Conservation (phyloP, 2,113 vertebrate species). For the Poeciliopsis turrubarensis region DNA sequence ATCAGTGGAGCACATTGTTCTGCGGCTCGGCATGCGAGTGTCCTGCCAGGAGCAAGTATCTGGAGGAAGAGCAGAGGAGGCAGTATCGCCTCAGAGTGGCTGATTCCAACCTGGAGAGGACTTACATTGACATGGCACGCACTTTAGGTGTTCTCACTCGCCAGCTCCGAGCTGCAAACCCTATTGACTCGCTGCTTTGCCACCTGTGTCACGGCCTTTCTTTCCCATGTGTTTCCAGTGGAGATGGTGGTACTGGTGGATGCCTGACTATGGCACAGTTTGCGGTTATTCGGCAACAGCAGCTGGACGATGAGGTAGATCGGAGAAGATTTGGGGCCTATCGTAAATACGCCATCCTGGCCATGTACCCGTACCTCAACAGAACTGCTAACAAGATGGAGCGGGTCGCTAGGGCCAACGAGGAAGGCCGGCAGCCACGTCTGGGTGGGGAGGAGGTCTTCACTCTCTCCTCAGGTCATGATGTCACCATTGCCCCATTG, state of each 20-base stretch:
- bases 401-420: slow-evolving; percentile 75
- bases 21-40: slow-evolving; percentile 92
- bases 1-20: slow-evolving; percentile 95
- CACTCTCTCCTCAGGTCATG: slow-evolving; percentile 91
- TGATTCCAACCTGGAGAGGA: slow-evolving; percentile 85
- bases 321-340: slow-evolving; percentile 86
- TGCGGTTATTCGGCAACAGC: slow-evolving; percentile 90
- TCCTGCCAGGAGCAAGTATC: slow-evolving; percentile 87
- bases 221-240: slow-evolving; percentile 84
- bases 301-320: slow-evolving; percentile 90
- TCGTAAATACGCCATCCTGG: slow-evolving; percentile 87
- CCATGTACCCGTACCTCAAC: slow-evolving; percentile 92
- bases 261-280: slow-evolving; percentile 91
- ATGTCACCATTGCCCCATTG: slow-evolving; percentile 92
- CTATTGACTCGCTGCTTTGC: slow-evolving; percentile 93
- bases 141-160: slow-evolving; percentile 87
- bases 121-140: slow-evolving; percentile 89
- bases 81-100: slow-evolving; percentile 88
- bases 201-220: slow-evolving; percentile 92
- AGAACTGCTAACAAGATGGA: slow-evolving; percentile 87
- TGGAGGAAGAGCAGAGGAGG: slow-evolving; percentile 92
- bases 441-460: slow-evolving; percentile 83
- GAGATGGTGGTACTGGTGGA: slow-evolving; percentile 47
- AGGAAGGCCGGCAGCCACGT: slow-evolving; percentile 62
- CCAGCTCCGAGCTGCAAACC: slow-evolving; percentile 91